Conservation (phyloP, 2,797 vertebrate genomes). For the Eupleurogrammus muticus region DNA sequence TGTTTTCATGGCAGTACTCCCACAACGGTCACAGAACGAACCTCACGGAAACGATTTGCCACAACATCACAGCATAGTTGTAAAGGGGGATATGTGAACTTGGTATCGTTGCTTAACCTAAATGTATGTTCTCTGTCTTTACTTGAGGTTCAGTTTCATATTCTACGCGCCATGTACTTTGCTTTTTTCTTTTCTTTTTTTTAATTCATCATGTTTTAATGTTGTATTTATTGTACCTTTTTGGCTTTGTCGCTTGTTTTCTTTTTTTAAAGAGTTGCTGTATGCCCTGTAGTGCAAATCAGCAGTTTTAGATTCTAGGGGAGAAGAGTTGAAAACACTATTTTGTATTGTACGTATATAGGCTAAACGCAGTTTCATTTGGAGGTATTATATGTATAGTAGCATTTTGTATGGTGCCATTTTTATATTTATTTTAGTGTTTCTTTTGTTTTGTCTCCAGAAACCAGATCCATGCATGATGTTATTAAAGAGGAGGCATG, state of each 20-base stretch:
- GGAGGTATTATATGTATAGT: conserved; percentile 69
- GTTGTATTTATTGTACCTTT: conserved; percentile 59
- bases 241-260: conserved; percentile 38
- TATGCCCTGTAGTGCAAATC: conserved; percentile 51
- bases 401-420: conserved; percentile 81
- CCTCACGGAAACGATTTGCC: conserved; percentile 49
- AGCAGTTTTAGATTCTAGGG: conserved; percentile 53
- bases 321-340: conserved; percentile 48
- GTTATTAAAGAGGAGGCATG: conserved; percentile 59
- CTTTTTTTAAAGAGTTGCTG: conserved; percentile 50
- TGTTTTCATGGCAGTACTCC: conserved; percentile 73
- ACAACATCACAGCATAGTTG: conserved; percentile 56
- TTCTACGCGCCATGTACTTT: conserved; percentile 53
- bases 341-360: conserved; percentile 77
- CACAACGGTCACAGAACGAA: conserved; percentile 59
- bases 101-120: conserved; percentile 73
- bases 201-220: conserved; percentile 53
- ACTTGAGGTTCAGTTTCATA: conserved; percentile 55
- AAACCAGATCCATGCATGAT: conserved; percentile 75
- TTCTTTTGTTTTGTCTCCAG: conserved; percentile 57
- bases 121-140: conserved; percentile 74
- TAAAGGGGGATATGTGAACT: conserved; percentile 60
- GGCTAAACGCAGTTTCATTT: conserved; percentile 65
- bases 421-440: conserved; percentile 64
- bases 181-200: conserved; percentile 52